A percentile compares a stretch with the other conserved stretches of the same genome.
Evolutionary conservation across 2,797 vertebrate species (phyloP).

Genomic region (Eulemur albifrons): DNA sequence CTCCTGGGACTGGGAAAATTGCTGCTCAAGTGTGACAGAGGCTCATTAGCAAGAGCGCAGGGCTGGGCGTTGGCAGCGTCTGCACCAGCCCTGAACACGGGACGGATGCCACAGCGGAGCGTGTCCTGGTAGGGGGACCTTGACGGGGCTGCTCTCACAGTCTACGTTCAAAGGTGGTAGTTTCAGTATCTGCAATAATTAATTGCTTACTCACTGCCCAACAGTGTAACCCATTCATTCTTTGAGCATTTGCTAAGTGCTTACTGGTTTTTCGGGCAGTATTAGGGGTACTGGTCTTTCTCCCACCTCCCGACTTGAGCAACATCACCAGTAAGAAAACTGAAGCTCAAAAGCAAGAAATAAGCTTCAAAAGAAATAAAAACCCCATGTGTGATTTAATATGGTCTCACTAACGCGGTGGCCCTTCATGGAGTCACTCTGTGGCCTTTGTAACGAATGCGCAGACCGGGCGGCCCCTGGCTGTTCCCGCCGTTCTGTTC

Average conservation of each 20-base stretch:
- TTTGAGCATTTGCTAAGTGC: background rate
- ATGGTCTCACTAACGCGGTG: background rate
- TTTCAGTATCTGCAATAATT: background rate
- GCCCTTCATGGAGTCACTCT: background rate
- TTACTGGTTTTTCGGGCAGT: background rate
- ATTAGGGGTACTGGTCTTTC: fast-evolving
- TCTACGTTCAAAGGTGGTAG: no score
- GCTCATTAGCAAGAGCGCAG: background rate
- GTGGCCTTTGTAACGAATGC: background rate
- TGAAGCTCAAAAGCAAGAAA: background rate
- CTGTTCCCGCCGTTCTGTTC: background rate
- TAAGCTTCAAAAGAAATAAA: background rate
- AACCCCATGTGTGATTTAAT: background rate
- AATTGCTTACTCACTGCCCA: background rate
- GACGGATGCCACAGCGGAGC: no score
- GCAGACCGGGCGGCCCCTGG: background rate
- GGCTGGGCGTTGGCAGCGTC: background rate
- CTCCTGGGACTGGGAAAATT: background rate
- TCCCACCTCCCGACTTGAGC: background rate
- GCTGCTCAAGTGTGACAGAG: background rate
- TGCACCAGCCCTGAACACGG: background rate
- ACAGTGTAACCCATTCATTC: background rate
- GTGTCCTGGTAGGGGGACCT: no score
- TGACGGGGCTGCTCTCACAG: fast-evolving
- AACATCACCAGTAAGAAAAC: no score